Conservation (phyloP, 2,113 vertebrate species). For the Typhlomys cinereus region DNA sequence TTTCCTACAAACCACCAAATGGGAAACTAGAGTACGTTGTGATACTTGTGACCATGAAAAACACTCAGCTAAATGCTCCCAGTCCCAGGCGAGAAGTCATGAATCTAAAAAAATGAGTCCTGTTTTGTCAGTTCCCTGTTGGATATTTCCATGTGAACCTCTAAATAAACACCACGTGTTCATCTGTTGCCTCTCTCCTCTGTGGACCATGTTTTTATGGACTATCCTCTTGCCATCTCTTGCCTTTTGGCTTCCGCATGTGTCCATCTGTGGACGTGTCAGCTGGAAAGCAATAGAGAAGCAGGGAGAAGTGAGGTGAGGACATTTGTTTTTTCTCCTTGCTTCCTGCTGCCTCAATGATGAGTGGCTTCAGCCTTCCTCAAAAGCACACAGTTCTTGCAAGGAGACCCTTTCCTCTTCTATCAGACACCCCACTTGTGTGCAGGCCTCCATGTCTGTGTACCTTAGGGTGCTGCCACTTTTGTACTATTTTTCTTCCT, state of each 20-base stretch:
- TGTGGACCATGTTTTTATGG: not conserved
- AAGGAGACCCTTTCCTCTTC: not conserved
- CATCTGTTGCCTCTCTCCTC: not conserved
- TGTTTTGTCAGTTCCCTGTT: not conserved
- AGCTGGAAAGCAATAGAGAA: not conserved
- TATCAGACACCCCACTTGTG: not conserved
- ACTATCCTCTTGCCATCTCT: not conserved
- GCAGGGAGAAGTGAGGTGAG: not conserved
- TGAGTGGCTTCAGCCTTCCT: not conserved
- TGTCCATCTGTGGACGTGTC: not conserved
- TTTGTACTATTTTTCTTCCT: not conserved
- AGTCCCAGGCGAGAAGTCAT: not conserved
- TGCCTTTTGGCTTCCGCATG: not conserved
- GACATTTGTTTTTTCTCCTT: not conserved
- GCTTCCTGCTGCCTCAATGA: conserved; percentile 12
- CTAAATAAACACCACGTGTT: not conserved
- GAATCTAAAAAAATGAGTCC: not conserved
- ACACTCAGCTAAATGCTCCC: not conserved
- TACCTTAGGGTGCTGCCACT: not conserved
- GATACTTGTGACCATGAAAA: not conserved
- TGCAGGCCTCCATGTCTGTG: not conserved
- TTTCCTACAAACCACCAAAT: too few relatives aligned
- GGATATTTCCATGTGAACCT: not conserved
- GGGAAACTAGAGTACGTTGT: too few relatives aligned
- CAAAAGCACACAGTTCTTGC: not conserved